Base-by-base conservation (phyloP, 1,140 invertebrate species). In the Diorhabda sublineata region DNA sequence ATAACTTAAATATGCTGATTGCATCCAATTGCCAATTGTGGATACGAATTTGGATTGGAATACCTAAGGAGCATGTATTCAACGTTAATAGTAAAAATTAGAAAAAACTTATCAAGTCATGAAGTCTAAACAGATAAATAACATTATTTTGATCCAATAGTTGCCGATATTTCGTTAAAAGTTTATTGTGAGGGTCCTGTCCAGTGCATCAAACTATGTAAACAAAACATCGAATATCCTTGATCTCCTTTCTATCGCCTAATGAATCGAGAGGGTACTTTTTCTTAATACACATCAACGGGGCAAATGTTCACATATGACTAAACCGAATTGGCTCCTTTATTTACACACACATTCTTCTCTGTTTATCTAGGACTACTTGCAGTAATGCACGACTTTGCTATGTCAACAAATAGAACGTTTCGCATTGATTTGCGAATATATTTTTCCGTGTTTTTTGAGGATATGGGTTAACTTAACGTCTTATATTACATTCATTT, bases 361-460 rank as follows among this genome's bases (percentile, higher is more conserved):
- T 69, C 58, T 75, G 74, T 75, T 75, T 75, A 66, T 70, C 61
- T 69, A 75, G 72, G 71, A 69, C 72, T 75, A 75, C 74, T 75
- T 72, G 70, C 68, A 69, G 68, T 75, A 75, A 75, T 75, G 74
- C 74, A 75, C 72, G 74, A 73, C 73, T 73, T 73, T 75, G 70
- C 71, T 73, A 61, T 69, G 74, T 70, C 65, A 75, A 75, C 74
- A 75, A 42, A n/a, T 52, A 67, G 26, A 42, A 66, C 69, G 67
- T 70, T 70, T 71, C 70, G 66, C 26, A 73, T 74, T 70, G 70
- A 74, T 72, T 74, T 64, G 73, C 59, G 42, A 66, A 70, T 67
- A 56, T 45, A 45, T 42, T 61, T 59, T 52, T 57, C 6, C 41
- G 58, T 52, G 47, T n/a, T 52, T 52, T 52, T 52, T 52, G 47